Conservation (phyloP, 2,888 invertebrate genomes). For the Oegoconia quadripuncta region DNA sequence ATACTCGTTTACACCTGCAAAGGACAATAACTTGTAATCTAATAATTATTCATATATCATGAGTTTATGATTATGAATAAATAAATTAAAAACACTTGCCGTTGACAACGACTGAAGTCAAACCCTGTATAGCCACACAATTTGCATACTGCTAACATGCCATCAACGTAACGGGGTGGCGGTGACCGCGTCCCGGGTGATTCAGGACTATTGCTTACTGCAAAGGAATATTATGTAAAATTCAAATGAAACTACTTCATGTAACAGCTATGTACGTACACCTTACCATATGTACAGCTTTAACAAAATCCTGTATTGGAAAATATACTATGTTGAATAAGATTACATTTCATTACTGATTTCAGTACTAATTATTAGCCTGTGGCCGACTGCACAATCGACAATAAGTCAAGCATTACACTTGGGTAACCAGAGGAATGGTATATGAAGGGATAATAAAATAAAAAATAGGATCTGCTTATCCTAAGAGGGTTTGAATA, state of each 20-base stretch:
- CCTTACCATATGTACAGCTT: too few species aligned
- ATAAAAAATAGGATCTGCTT: too few species aligned
- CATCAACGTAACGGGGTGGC: conserved; percentile 82
- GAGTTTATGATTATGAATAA: not conserved
- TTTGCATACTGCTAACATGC: conserved; percentile 88
- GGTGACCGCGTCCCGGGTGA: conserved; percentile 78
- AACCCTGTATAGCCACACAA: conserved; percentile 89
- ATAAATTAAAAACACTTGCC: conserved; percentile 46
- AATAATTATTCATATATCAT: not conserved
- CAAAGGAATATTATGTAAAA: conserved; percentile 17
- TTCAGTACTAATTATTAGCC: too few species aligned
- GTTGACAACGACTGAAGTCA: conserved; percentile 88
- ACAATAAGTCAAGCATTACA: too few species aligned
- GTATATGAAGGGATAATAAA: too few species aligned
- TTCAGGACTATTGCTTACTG: conserved; percentile 58
- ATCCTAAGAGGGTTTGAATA: too few species aligned
- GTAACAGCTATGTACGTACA: not conserved
- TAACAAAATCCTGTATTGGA: too few species aligned
- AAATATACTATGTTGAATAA: too few species aligned
- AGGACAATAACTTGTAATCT: not conserved
- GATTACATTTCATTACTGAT: too few species aligned
- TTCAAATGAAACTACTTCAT: conserved; percentile 3
- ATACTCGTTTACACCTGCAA: conserved; percentile 82
- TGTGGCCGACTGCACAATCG: too few species aligned
- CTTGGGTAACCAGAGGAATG: too few species aligned